Conservation (phyloP, 2,797 vertebrate genomes). For the Muscicapa comitata region DNA sequence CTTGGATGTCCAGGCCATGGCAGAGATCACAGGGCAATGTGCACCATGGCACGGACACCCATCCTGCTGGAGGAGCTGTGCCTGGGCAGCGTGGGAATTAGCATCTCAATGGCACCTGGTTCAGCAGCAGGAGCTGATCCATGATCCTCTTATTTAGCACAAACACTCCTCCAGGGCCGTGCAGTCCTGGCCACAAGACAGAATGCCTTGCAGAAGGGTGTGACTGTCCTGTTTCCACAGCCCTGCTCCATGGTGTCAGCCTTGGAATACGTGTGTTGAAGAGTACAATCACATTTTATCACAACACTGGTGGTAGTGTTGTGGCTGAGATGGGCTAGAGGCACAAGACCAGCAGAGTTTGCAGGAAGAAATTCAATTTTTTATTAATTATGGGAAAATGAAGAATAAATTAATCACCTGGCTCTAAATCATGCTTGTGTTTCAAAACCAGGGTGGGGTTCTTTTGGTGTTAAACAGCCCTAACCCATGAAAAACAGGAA, state of each 20-base stretch:
- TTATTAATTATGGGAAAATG: not conserved
- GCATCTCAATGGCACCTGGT: not conserved
- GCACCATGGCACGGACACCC: fast-evolving
- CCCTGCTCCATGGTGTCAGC: not conserved
- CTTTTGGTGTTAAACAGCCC: not conserved
- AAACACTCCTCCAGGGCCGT: not conserved
- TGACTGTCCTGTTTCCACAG: not conserved
- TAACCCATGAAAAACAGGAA: not conserved
- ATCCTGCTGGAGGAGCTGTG: not conserved
- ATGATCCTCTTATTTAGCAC: not conserved
- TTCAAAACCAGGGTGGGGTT: not conserved
- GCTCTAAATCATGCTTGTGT: not conserved
- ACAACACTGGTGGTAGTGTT: not conserved
- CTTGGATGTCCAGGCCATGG: too few species aligned
- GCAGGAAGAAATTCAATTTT: not conserved
- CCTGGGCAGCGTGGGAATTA: fast-evolving
- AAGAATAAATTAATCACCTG: not conserved
- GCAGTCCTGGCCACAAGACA: not conserved
- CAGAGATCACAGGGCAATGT: fast-evolving
- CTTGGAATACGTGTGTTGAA: not conserved
- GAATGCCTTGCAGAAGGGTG: not conserved
- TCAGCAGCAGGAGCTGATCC: not conserved
- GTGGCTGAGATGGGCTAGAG: not conserved
- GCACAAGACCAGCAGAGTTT: not conserved
- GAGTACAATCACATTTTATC: not conserved